A percentile compares a stretch with the other conserved stretches of the same genome.
Conservation (phyloP, 2,113 vertebrate species). For the Morphnarchus princeps region DNA sequence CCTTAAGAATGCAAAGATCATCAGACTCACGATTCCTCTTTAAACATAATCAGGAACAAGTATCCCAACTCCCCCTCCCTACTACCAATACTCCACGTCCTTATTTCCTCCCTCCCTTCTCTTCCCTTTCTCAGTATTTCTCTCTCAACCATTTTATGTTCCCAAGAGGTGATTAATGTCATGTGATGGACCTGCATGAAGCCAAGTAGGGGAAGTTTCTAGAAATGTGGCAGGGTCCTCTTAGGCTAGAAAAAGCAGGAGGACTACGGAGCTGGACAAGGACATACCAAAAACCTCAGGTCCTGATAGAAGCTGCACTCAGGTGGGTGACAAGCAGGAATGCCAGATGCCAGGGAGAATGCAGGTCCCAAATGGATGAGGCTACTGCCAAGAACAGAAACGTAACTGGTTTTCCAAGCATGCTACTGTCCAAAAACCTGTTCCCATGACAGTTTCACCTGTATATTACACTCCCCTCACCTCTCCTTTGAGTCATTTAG, state of each 20-base stretch:
- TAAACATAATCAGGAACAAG: constrained; percentile 54
- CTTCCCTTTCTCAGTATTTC: neutral
- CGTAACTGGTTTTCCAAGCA: neutral
- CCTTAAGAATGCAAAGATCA: constrained; percentile 51
- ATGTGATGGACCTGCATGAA: neutral
- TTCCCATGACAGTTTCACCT: neutral
- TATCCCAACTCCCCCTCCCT: neutral
- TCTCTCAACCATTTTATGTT: neutral
- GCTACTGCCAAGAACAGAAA: neutral
- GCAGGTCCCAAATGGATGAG: neutral
- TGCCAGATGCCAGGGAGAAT: neutral
- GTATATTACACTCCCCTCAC: neutral
- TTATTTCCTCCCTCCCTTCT: constrained; percentile 20
- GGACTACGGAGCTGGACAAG: neutral
- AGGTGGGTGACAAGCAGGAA: neutral
- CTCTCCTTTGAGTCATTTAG: neutral
- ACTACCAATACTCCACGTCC: neutral
- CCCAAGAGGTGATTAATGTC: neutral
- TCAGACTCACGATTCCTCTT: constrained; percentile 51
- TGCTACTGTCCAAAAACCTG: neutral
- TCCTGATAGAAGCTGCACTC: neutral
- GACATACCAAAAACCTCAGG: neutral
- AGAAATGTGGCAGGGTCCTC: neutral
- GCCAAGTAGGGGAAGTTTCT: neutral
- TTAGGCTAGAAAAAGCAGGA: neutral